Percentiles rank a stretch among this genome's conserved stretches.
phyloP scores from a whole-genome alignment of 35 echinoderm and acorn worm species.

The Diadema setosum region DNA sequence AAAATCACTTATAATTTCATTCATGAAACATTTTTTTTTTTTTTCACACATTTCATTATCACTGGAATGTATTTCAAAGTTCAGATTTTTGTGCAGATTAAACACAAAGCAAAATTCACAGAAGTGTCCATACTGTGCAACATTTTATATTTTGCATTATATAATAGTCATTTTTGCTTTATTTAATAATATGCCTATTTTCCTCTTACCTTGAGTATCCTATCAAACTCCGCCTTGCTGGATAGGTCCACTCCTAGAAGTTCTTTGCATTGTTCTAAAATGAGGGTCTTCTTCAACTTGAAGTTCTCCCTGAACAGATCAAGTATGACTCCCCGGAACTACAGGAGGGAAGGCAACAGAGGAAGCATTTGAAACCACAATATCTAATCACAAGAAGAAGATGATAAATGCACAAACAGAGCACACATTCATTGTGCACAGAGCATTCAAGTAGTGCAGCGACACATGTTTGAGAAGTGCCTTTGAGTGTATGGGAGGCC shows the following conservation, averaged over 20 bases:
- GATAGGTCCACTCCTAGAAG: slow-evolving; percentile 56
- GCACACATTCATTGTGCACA: too few relatives aligned
- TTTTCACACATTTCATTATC: neutral
- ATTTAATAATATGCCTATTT: neutral
- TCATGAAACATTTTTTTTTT: neutral
- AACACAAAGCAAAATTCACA: neutral
- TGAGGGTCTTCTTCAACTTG: slow-evolving; percentile 47
- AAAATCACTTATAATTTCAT: too few relatives aligned
- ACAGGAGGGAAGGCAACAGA: too few relatives aligned
- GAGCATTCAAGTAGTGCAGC: too few relatives aligned
- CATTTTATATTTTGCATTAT: neutral
- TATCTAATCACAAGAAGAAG: too few relatives aligned
- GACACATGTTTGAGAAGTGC: too few relatives aligned
- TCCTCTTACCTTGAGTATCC: slow-evolving; percentile 60
- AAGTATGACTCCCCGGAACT: slow-evolving; percentile 71
- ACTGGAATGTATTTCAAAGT: neutral
- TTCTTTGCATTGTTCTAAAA: slow-evolving; percentile 58
- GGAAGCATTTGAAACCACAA: too few relatives aligned
- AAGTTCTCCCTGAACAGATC: slow-evolving; percentile 57
- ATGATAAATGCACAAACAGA: too few relatives aligned
- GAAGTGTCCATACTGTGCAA: neutral
- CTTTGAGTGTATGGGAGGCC: too few relatives aligned
- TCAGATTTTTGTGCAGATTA: neutral
- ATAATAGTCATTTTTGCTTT: neutral
- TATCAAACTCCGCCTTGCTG: slow-evolving; percentile 59